phyloP scores from a whole-genome alignment of 2,113 vertebrate genomes.

The Siniperca knerii region DNA sequence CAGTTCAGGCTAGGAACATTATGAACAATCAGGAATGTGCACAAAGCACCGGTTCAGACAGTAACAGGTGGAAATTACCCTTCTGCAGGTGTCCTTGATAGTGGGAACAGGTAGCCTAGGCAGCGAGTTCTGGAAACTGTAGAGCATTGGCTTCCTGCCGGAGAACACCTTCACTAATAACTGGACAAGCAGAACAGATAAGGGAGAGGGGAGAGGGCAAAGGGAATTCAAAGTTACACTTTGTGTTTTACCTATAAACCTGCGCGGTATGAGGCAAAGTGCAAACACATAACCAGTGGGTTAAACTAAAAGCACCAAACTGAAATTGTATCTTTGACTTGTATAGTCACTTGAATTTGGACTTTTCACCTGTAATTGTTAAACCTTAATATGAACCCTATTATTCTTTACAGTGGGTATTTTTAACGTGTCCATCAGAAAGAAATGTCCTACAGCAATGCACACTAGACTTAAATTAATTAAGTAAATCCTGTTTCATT shows the following conservation, averaged over 20 bases:
- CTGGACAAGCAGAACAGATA: conserved; percentile 76
- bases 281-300: background rate
- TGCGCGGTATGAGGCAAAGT: conserved; percentile 3
- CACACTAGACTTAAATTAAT: background rate
- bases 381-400: background rate
- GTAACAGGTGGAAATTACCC: conserved; percentile 81
- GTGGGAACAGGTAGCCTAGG: conserved; percentile 92
- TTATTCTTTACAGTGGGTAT: background rate
- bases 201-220: background rate
- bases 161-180: conserved; percentile 93
- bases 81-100: conserved; percentile 89
- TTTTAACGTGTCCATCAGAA: background rate
- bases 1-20: background rate
- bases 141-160: conserved; percentile 94
- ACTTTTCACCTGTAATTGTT: background rate
- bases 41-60: background rate
- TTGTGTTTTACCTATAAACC: background rate
- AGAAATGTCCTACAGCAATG: background rate
- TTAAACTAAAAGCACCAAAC: background rate
- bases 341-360: background rate
- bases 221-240: background rate
- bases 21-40: background rate
- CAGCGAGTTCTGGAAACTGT: conserved; percentile 96
- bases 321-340: background rate
- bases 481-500: background rate